phyloP scores from a whole-genome alignment of 2,888 invertebrate genomes.

The Meteorus cinctellus region DNA sequence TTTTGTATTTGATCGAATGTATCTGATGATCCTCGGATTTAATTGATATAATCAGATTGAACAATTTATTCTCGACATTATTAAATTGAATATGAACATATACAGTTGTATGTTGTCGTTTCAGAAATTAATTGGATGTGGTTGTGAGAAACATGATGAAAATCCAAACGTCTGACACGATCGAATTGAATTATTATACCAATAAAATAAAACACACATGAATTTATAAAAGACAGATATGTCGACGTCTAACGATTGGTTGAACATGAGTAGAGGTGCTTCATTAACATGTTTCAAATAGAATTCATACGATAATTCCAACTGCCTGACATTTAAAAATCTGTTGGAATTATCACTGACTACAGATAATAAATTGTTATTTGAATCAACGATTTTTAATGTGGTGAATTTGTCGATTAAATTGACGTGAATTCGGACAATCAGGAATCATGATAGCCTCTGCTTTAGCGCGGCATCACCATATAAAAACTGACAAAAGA shows the following conservation, averaged over 20 bases:
- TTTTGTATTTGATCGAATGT: too few relatives aligned
- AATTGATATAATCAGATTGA: background rate
- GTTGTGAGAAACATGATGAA: background rate
- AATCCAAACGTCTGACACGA: background rate
- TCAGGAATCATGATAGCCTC: slow-evolving; percentile 52
- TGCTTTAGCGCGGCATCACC: slow-evolving; percentile 37
- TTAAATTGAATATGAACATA: slow-evolving; percentile 35
- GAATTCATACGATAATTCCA: background rate
- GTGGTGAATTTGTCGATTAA: background rate
- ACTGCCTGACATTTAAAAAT: background rate
- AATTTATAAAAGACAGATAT: background rate
- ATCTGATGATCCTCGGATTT: background rate
- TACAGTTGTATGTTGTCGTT: background rate
- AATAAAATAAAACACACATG: background rate
- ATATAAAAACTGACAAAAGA: slow-evolving; percentile 58
- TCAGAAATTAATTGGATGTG: background rate
- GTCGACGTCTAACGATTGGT: background rate
- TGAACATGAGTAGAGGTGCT: slow-evolving; percentile 9
- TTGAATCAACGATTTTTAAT: background rate
- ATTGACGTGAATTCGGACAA: slow-evolving; percentile 5
- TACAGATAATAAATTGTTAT: background rate
- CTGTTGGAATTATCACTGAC: too few relatives aligned
- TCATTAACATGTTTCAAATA: background rate
- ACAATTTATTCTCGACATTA: background rate
- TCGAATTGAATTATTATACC: background rate